phyloP scores from a whole-genome alignment of 2,888 invertebrate species.

The Oscheius sp. region DNA sequence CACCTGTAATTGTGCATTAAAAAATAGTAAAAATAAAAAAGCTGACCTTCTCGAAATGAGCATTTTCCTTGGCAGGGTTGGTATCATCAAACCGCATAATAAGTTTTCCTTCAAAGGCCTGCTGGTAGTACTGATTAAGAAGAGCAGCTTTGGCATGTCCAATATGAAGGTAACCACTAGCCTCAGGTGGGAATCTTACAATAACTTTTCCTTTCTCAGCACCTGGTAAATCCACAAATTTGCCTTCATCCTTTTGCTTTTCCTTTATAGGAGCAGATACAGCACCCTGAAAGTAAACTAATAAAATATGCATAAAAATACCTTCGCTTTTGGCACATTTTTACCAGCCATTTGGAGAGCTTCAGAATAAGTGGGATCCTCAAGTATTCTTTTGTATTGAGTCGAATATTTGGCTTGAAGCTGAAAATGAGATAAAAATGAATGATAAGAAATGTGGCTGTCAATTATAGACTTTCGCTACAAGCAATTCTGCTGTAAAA shows the following conservation, averaged over 20 bases:
- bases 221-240: conserved; percentile 92
- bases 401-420: conserved; percentile 44
- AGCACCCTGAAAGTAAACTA: not conserved
- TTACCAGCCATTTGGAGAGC: conserved; percentile 50
- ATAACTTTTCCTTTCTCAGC: conserved; percentile 97
- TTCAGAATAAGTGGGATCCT: conserved; percentile 41
- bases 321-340: conserved; percentile 34
- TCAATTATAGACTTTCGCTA: not conserved
- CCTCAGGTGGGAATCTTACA: conserved; percentile 98
- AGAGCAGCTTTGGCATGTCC: conserved; percentile 99
- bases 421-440: conserved; percentile 28
- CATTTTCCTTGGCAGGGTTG: conserved; percentile 97
- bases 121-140: conserved; percentile 95
- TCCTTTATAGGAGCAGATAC: conserved; percentile 3
- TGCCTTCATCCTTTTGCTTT: conserved; percentile 84
- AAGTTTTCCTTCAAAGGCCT: conserved; percentile 88
- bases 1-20: conserved; percentile 71
- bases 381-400: conserved; percentile 45
- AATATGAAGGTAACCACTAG: conserved; percentile 95
- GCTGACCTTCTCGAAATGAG: conserved; percentile 89
- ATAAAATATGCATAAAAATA: not conserved
- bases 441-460: not conserved
- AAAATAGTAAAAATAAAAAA: not conserved
- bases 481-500: not conserved
- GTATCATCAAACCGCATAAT: conserved; percentile 99